phyloP scores from a whole-genome alignment of 2,888 invertebrate species.

The Slavum lentiscoides region DNA sequence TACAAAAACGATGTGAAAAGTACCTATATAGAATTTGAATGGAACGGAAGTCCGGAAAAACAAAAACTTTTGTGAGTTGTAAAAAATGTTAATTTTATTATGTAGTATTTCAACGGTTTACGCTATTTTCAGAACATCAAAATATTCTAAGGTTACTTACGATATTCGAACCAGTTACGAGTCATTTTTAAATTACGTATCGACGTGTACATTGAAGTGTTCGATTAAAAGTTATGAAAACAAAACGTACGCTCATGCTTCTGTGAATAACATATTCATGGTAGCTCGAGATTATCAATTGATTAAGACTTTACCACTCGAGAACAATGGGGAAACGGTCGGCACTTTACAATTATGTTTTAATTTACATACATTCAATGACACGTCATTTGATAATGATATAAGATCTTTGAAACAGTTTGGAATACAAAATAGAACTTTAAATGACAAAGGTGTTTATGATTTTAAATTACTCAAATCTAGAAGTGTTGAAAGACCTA shows the following conservation, averaged over 20 bases:
- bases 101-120: not conserved
- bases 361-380: conserved; percentile 31
- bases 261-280: conserved; percentile 4
- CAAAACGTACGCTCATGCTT: conserved; percentile 23
- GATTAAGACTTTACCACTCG: conserved; percentile 22
- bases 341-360: conserved; percentile 41
- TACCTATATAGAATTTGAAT: conserved; percentile 25
- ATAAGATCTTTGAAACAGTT: conserved; percentile 23
- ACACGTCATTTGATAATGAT: conserved; percentile 41
- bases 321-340: conserved; percentile 19
- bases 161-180: conserved; percentile 41
- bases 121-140: conserved; percentile 25
- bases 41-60: conserved; percentile 26
- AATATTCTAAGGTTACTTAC: conserved; percentile 27
- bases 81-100: not conserved
- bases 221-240: conserved; percentile 32
- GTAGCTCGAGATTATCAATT: not conserved
- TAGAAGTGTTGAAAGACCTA: not conserved
- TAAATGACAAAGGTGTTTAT: conserved; percentile 7
- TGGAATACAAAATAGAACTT: conserved; percentile 25
- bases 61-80: conserved; percentile 39
- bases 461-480: not conserved
- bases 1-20: not conserved
- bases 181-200: conserved; percentile 33
- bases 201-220: conserved; percentile 32